Evolutionary conservation across 1,140 invertebrate species (phyloP).

Genomic region (Protaetia brevitarsis): DNA sequence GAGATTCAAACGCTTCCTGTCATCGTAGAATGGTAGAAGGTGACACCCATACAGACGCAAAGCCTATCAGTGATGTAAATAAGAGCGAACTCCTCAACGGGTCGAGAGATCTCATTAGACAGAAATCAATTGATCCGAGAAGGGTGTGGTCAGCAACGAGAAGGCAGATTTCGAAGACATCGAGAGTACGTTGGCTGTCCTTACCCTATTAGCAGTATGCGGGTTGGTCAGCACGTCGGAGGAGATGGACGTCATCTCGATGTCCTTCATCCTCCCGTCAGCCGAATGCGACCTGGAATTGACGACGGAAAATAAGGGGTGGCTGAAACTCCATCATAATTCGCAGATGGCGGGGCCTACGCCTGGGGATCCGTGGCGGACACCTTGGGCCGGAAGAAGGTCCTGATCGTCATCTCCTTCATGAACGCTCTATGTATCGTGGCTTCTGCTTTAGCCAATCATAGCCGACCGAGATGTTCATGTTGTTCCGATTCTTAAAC

Average conservation of each 20-base stretch:
- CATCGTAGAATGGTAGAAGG: no score
- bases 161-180: slow-evolving; percentile 80
- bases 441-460: slow-evolving; percentile 79
- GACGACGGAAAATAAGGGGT: slow-evolving; percentile 80
- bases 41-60: no score
- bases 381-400: slow-evolving; percentile 76
- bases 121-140: no score
- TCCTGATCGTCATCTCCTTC: slow-evolving; percentile 82
- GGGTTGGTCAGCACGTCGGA: slow-evolving; percentile 92
- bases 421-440: slow-evolving; percentile 87
- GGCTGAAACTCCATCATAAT: slow-evolving; percentile 83
- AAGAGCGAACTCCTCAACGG: no score
- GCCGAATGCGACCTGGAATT: slow-evolving; percentile 89
- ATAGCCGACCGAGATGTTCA: slow-evolving; percentile 83
- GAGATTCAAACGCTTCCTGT: no score
- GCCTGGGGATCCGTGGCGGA: slow-evolving; percentile 89
- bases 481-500: slow-evolving; percentile 85
- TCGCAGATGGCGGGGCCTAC: slow-evolving; percentile 90
- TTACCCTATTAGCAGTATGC: slow-evolving; percentile 81
- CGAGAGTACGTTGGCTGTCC: slow-evolving; percentile 82
- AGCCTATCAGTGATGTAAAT: no score
- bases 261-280: slow-evolving; percentile 90
- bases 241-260: slow-evolving; percentile 93
- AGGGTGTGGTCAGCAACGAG: slow-evolving; percentile 47
- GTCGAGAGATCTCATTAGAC: no score